These are phyloP conservation scores for Morpho achilles DNA, from an alignment of 2,888 invertebrate species.

Conservation along the genomic window DNA sequence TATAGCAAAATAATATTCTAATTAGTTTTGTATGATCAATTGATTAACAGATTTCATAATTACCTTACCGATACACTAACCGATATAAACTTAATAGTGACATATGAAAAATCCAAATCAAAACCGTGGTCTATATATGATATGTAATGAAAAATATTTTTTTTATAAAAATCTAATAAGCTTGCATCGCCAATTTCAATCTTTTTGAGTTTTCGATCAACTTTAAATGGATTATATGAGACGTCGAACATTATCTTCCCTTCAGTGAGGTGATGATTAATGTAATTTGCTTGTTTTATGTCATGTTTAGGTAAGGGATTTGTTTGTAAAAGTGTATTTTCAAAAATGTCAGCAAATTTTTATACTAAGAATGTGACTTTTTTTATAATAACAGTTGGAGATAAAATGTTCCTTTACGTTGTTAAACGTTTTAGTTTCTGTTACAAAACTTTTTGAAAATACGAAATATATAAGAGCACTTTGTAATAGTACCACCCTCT, in stretches of 20 bases:
- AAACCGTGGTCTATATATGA: no score
- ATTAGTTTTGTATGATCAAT: no score
- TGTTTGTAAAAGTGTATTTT: neutral
- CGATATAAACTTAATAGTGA: no score
- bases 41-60: no score
- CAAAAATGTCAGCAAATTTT: neutral
- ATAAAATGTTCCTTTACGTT: neutral
- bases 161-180: neutral
- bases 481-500: no score
- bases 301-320: neutral
- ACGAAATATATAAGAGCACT: no score
- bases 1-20: no score
- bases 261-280: conserved; percentile 9
- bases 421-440: no score
- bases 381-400: neutral
- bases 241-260: conserved; percentile 4
- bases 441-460: no score
- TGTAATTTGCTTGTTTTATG: conserved; percentile 6
- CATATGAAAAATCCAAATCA: no score
- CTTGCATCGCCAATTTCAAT: conserved; percentile 3
- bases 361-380: neutral
- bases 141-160: neutral
- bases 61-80: no score
- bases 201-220: neutral
- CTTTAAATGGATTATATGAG: conserved; percentile 10